A percentile compares a stretch with the other conserved stretches of the same genome.
These are phyloP conservation scores for Holothuria glaberrima DNA, from an alignment of 35 echinoderm and acorn worm genomes.

Conservation along the genomic window DNA sequence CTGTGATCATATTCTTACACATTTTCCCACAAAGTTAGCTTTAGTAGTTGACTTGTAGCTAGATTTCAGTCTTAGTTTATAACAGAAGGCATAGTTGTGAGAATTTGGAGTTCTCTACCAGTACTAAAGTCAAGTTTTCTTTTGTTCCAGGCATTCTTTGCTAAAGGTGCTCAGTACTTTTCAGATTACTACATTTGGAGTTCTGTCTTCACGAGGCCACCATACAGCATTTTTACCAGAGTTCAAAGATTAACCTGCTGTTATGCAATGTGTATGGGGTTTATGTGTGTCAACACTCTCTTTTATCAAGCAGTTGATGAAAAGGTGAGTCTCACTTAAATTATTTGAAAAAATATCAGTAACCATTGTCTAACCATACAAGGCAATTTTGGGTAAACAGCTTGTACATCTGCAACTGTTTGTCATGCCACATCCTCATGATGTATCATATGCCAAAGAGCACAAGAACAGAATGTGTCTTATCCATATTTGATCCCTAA, in stretches of 20 bases:
- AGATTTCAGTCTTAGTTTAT: not conserved
- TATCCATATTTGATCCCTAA: too few species aligned
- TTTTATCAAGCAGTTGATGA: conserved; percentile 83
- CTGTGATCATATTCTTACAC: not conserved
- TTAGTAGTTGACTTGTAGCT: not conserved
- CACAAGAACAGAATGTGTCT: too few species aligned
- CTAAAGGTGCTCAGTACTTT: conserved; percentile 95
- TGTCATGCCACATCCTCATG: too few species aligned
- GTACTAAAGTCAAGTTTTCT: not conserved
- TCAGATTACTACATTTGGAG: conserved; percentile 98
- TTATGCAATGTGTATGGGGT: conserved; percentile 83
- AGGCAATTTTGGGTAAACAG: too few species aligned
- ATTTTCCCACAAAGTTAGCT: not conserved
- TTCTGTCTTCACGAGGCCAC: conserved; percentile 91
- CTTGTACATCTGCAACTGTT: too few species aligned
- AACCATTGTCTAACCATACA: too few species aligned
- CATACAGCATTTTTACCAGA: conserved; percentile 92
- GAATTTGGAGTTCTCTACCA: not conserved
- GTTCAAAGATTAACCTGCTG: conserved; percentile 88
- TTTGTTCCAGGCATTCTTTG: conserved; percentile 84
- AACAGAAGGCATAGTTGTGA: not conserved
- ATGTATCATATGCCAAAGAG: too few species aligned
- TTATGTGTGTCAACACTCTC: conserved; percentile 90
- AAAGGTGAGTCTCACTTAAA: conserved; percentile 45
- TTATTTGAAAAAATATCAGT: too few species aligned